Conservation (phyloP, 2,113 vertebrate genomes). For the Entomyzon cyanotis region DNA sequence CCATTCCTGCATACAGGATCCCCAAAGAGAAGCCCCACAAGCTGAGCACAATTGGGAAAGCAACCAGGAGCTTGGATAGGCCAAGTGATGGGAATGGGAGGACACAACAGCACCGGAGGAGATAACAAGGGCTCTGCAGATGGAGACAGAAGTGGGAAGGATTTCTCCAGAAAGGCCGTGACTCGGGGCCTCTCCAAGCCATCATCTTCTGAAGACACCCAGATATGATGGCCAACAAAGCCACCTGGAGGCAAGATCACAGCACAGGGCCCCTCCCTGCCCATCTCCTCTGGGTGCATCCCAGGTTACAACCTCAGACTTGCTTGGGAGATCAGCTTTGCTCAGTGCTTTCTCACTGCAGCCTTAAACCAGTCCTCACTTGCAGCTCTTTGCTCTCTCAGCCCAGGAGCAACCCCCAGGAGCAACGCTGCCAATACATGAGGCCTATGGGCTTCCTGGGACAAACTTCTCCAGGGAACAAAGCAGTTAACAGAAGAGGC, state of each 20-base stretch:
- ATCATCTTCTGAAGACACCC: not conserved
- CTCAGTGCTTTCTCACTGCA: not conserved
- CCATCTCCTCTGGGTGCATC: not conserved
- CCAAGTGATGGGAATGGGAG: not conserved
- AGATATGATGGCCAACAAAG: not conserved
- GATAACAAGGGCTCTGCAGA: not conserved
- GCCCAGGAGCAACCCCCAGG: not conserved
- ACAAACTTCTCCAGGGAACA: not conserved
- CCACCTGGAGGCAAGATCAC: not conserved
- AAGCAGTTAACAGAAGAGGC: not conserved
- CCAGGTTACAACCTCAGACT: rapidly evolving
- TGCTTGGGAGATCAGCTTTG: not conserved
- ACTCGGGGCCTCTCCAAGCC: not conserved
- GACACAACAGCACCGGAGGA: not conserved
- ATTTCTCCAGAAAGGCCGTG: not conserved
- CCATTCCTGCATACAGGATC: not conserved
- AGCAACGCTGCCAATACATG: rapidly evolving
- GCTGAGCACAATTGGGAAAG: not conserved
- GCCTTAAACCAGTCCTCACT: not conserved
- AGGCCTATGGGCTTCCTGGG: not conserved
- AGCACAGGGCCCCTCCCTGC: not conserved
- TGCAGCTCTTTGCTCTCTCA: not conserved
- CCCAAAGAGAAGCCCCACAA: not conserved
- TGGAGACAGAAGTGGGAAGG: not conserved
- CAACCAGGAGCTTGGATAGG: not conserved